Evolutionary conservation across 2,888 invertebrate genomes (phyloP), one percentile per base, ranked within the genome.

Genomic region (Leptarthrus brevirostris): DNA sequence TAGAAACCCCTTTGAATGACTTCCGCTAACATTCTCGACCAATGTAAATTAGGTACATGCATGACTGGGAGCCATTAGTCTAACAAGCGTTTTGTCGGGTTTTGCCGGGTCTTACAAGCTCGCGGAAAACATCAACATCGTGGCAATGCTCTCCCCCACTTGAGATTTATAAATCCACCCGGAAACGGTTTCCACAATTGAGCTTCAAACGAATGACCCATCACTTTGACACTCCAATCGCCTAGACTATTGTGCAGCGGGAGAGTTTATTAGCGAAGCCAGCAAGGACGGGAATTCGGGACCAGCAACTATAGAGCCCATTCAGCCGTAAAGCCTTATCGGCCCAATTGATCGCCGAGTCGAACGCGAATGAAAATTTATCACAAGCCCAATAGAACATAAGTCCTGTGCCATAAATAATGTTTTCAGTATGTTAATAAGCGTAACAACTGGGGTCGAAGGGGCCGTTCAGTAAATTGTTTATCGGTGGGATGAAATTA

Each of bases 361-460:
- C 40, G 44, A 71, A 16, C 34, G 18, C 56, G 70, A 74, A 74
- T 74, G 72, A 18, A 69, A 74, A 74, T 72, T 72, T 74, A 72
- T 74, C 69, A 52, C 52, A 64, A 69, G 66, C 34, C 66, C 74
- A 74, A 69, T 61, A 72, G 69, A 72, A 69, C 74, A 72, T 64
- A 74, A 72, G 69, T 72, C 72, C 72, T 74, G 69, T 58, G 54
- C 61, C 69, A 69, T 66, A 72, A 72, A 72, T 74, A 54, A 74
- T 72, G 74, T 72, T 72, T 72, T 74, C 72, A 72, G 58, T 72
- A 74, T 74, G 74, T 74, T 74, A 74, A 74, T 74, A 74, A 72
- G 74, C 72, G 26, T 66, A 64, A 66, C 58, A 72, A 36, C 20
- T 22, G 44, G 34, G 34, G 16, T 16, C 34, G 53, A 24, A 44